Percentiles rank a stretch among this genome's conserved stretches.
phyloP scores from a whole-genome alignment of 2,797 vertebrate genomes.

The Carapus acus region DNA sequence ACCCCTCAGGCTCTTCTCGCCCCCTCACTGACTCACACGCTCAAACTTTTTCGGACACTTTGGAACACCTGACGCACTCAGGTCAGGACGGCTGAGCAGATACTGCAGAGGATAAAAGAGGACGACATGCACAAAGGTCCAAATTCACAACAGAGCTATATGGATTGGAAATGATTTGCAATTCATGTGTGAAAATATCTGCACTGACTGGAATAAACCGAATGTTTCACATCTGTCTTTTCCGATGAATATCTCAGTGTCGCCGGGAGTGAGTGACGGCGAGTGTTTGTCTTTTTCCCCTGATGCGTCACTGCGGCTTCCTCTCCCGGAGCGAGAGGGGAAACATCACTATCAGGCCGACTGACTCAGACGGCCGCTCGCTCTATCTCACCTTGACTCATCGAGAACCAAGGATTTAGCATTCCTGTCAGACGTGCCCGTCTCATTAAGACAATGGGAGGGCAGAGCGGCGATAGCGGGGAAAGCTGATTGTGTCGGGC shows the following conservation, averaged over 20 bases:
- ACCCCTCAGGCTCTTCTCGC: neutral
- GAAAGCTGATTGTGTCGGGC: conserved; percentile 21
- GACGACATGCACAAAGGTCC: too few species aligned
- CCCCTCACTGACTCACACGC: neutral
- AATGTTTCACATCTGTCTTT: too few species aligned
- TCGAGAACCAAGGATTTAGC: conserved; percentile 16
- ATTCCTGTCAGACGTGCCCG: conserved; percentile 29
- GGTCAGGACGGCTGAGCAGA: too few species aligned
- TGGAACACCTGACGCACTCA: too few species aligned
- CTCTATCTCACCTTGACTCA: neutral
- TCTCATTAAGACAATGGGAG: conserved; percentile 25
- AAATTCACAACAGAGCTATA: too few species aligned
- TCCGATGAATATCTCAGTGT: too few species aligned
- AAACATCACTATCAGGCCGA: conserved; percentile 6
- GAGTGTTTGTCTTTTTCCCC: neutral
- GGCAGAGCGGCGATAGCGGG: conserved; percentile 20
- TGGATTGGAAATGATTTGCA: too few species aligned
- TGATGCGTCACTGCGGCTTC: neutral
- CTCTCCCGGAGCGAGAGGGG: neutral
- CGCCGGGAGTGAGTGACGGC: too few species aligned
- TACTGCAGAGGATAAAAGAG: too few species aligned
- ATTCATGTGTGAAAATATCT: too few species aligned
- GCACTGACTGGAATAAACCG: too few species aligned
- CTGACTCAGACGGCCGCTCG: conserved; percentile 1
- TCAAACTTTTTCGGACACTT: too few species aligned